Base-by-base conservation (phyloP, 2,888 invertebrate species). In the Labia minor region DNA sequence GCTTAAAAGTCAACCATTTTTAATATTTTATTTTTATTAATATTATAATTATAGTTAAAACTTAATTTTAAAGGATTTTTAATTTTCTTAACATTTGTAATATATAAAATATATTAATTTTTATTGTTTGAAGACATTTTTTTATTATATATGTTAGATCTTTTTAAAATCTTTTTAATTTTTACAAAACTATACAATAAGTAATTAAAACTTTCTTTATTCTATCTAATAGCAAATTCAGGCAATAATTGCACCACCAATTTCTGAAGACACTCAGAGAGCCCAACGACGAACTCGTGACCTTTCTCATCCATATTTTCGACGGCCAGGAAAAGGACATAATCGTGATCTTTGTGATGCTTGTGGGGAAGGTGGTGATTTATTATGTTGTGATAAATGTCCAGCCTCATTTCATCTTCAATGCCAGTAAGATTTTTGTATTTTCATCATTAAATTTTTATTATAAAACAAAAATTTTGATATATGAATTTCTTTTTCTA, bases 321-420 rank as follows among this genome's bases (percentile, higher is more conserved):
- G 90, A 76, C 81, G 90, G 69, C 90, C 91, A 70, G 92, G 91
- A n/a, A 86, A 89, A 74, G 91, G 91, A 6, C 92, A 91, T 75
- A 95, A 95, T 78, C 92, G 90, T 75, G 95, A 96, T 75, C 88
- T 87, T 71, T 97, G 97, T 76, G 95, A 95, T 80, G 90, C 93
- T 66, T 97, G 97, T 77, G 86, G 88, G 66, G 96, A 96, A 81
- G 95, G 95, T 33, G 96, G 97, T 1, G 94, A 95, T 77, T 81
- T 98, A 37, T 86, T 98, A 68, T 96, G 95, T 78, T 98, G 97
- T 77, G 96, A 97, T 78, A 88, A 89, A 70, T 98, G 97, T 74
- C 95, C 95, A 0, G 92, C 94, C 26, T 94, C 95, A 70, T 98
- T 97, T 79, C 97, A 98, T 80, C 82, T 95, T 68, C 87, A 90